phyloP scores from a whole-genome alignment of 2,888 invertebrate genomes.

The Amorpha juglandis region DNA sequence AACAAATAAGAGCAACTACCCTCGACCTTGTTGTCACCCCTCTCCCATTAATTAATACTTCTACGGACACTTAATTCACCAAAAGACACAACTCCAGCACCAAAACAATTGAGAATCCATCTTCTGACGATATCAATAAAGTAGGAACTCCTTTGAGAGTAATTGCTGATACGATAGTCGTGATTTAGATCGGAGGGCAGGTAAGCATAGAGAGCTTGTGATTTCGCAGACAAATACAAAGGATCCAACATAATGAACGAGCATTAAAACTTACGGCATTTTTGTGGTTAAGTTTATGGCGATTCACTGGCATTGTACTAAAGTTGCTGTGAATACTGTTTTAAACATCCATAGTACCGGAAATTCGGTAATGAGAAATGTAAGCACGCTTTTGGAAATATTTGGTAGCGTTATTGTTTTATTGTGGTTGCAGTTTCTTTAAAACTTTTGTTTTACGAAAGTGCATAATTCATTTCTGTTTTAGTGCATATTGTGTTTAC shows the following conservation, averaged over 20 bases:
- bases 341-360: conserved; percentile 4
- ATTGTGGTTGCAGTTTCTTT: no score
- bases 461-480: no score
- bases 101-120: background rate
- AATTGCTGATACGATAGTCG: background rate
- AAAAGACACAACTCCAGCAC: background rate
- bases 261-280: conserved; percentile 23
- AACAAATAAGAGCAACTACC: conserved; percentile 23
- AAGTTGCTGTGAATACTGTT: conserved; percentile 11
- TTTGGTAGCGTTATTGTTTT: background rate
- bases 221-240: conserved; percentile 11
- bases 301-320: conserved; percentile 1
- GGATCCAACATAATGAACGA: conserved; percentile 8
- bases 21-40: conserved; percentile 25
- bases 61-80: background rate
- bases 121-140: no score
- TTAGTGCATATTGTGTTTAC: no score
- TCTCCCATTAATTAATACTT: conserved; percentile 25
- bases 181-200: background rate
- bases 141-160: background rate
- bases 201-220: conserved; percentile 12
- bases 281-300: conserved; percentile 4
- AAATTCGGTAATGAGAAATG: background rate
- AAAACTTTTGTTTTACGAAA: no score
- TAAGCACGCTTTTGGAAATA: background rate